A percentile compares a stretch with the other conserved stretches of the same genome.
These are phyloP conservation scores for Eubasilissa regina DNA, from an alignment of 1,140 invertebrate genomes.

Conservation along the genomic window DNA sequence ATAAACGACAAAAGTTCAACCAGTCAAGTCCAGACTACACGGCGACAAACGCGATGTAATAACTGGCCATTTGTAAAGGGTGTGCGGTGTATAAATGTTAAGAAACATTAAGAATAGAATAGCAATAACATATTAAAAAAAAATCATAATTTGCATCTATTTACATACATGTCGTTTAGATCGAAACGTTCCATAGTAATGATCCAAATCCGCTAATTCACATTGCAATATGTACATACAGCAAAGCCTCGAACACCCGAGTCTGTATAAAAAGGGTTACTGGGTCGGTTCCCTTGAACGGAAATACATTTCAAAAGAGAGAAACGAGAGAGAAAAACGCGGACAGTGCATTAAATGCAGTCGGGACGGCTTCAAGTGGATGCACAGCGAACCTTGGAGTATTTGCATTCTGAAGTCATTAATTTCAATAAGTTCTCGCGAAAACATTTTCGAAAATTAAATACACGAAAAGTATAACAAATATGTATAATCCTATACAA, in stretches of 20 bases:
- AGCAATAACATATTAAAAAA: too few relatives aligned
- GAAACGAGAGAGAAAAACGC: slow-evolving; percentile 40
- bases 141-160: too few relatives aligned
- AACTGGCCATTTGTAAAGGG: too few relatives aligned
- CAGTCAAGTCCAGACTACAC: not conserved
- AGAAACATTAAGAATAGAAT: too few relatives aligned
- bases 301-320: slow-evolving; percentile 44
- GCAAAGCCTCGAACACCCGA: not conserved
- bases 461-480: not conserved
- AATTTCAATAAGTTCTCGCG: slow-evolving; percentile 13
- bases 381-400: slow-evolving; percentile 28
- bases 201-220: not conserved
- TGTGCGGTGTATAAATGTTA: too few relatives aligned
- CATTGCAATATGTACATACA: not conserved
- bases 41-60: not conserved
- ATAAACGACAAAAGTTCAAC: not conserved
- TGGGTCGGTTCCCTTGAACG: slow-evolving; percentile 47
- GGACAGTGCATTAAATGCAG: slow-evolving; percentile 33
- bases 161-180: not conserved
- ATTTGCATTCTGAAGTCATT: slow-evolving; percentile 40
- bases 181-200: not conserved
- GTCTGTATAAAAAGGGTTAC: slow-evolving; percentile 40
- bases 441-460: slow-evolving; percentile 4
- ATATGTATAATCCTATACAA: too few relatives aligned
- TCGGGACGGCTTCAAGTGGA: slow-evolving; percentile 26